Base-by-base conservation (phyloP, 2,113 vertebrate species). In the Monopterus albus region DNA sequence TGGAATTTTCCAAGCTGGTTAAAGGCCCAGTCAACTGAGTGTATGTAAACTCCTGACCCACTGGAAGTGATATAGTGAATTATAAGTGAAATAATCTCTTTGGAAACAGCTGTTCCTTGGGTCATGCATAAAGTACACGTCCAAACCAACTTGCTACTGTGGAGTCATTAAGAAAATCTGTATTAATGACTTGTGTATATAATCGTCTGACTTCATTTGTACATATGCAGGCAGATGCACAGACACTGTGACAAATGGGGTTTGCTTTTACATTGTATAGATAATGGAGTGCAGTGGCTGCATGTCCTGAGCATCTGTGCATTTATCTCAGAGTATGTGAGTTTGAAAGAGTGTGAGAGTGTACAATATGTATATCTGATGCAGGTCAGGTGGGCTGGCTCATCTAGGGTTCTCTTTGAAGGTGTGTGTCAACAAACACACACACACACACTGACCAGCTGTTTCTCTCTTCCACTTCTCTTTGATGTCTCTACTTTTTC, bases 401-500 rank as follows among this genome's bases (percentile, higher is more conserved):
- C 72, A 78, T 79, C 83, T 59, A 85, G 64, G 77, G 61, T 79
- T 68, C 65, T 26, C 85, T 91, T 91, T 91, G 88, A 91, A 88
- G 80, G 73, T 87, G 78, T 75, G 78, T 76, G n/a, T 70, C 68
- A 77, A 76, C 69, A 70, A 59, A 79, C 61, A 74, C 72, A 59
- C 68, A 68, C 76, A 76, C 83, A 81, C 57, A 69, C 70, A 74
- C 56, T 63, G 80, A 84, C 84, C 88, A 90, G 87, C 88, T 90
- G 88, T 88, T 88, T 87, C 72, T 78, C 78, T 76, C 58, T 64
- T 75, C 70, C 52, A 33, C 62, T 51, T 15, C 74, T 58, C 84
- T 91, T 89, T 90, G 86, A 89, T 87, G 86, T 89, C 38, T 59
- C 26, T 18, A 82, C 75, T 63, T 84, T 78, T 83, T 76, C 64